Percentiles rank a stretch among this genome's conserved stretches.
Evolutionary conservation across 2,888 invertebrate genomes (phyloP).

Genomic region (Ditula angustiorana): DNA sequence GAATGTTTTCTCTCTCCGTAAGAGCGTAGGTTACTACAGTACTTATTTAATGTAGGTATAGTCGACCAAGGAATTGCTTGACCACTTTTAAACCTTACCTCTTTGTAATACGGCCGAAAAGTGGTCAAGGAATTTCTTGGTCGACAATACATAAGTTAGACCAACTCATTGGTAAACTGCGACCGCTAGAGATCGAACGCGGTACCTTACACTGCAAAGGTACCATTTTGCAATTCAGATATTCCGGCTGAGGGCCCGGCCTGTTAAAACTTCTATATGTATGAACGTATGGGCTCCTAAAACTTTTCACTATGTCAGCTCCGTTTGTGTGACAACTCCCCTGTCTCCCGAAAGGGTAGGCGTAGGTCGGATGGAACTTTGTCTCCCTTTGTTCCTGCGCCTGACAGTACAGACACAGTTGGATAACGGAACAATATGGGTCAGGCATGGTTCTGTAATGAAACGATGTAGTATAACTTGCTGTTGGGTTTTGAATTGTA

Average conservation of each 20-base stretch:
- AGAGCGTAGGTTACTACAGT: no score
- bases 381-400: conserved; percentile 22
- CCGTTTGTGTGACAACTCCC: conserved; percentile 7
- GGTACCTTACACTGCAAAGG: no score
- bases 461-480: not conserved
- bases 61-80: no score
- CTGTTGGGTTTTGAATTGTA: not conserved
- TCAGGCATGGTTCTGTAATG: conserved; percentile 2
- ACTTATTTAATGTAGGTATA: no score
- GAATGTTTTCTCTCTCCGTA: no score
- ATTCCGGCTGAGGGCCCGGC: not conserved
- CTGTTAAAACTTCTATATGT: not conserved
- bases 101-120: no score
- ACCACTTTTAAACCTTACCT: no score
- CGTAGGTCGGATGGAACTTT: conserved; percentile 17
- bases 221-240: no score
- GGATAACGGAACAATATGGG: conserved; percentile 11
- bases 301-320: not conserved
- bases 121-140: no score
- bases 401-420: conserved; percentile 17
- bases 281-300: not conserved
- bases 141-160: no score
- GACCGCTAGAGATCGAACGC: no score
- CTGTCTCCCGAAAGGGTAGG: not conserved
- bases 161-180: no score